Percentiles rank a stretch among this genome's conserved stretches.
phyloP scores from a whole-genome alignment of 2,113 vertebrate genomes.

The Cyanistes caeruleus region DNA sequence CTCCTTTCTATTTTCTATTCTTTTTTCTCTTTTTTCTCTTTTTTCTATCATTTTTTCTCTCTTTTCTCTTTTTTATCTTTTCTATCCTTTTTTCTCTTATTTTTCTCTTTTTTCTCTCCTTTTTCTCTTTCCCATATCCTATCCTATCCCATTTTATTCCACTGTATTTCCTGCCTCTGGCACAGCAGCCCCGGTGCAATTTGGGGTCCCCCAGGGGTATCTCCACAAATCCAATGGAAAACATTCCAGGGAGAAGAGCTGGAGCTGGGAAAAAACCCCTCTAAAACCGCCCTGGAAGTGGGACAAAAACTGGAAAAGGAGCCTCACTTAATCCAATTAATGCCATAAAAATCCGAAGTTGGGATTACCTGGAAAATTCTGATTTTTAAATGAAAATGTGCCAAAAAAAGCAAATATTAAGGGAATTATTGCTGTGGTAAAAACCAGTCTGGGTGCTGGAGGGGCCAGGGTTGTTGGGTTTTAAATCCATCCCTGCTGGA shows the following conservation, averaged over 20 bases:
- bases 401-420: rapidly evolving
- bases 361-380: neutral
- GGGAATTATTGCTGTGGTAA: rapidly evolving
- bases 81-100: too few species aligned
- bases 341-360: neutral
- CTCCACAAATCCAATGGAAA: rapidly evolving
- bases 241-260: neutral
- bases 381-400: neutral
- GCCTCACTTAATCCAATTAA: neutral
- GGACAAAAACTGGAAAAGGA: neutral
- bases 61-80: too few species aligned
- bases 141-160: neutral
- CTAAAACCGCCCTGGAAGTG: neutral
- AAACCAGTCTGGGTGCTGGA: rapidly evolving
- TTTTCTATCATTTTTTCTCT: too few species aligned
- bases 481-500: neutral
- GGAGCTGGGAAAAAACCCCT: neutral
- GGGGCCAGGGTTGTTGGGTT: rapidly evolving
- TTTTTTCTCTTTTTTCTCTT: too few species aligned
- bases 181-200: rapidly evolving
- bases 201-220: neutral
- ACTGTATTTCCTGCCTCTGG: neutral
- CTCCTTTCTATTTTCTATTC: too few species aligned
- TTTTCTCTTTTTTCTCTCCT: too few species aligned
- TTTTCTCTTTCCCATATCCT: neutral